These are phyloP conservation scores for Himalopsyche tibetana DNA, from an alignment of 2,888 invertebrate genomes.

Conservation along the genomic window DNA sequence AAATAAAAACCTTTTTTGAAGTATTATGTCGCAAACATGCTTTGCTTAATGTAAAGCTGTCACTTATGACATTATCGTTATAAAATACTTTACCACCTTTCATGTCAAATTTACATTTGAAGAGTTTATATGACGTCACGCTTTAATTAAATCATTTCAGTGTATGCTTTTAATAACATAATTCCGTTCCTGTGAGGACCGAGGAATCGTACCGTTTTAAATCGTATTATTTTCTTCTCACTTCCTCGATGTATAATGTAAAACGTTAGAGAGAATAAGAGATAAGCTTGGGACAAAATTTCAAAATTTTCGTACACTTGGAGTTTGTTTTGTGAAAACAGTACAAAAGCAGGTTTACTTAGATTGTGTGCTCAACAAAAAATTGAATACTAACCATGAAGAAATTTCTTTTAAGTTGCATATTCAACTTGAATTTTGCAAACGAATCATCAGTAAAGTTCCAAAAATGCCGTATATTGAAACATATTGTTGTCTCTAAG, in stretches of 20 bases:
- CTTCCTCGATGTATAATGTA: not conserved
- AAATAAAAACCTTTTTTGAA: not conserved
- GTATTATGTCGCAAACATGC: conserved; percentile 4
- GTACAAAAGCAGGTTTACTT: not conserved
- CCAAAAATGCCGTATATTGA: too few relatives aligned
- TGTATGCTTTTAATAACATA: conserved; percentile 27
- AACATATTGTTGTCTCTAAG: too few relatives aligned
- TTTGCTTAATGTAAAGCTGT: conserved; percentile 2
- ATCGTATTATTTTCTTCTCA: conserved; percentile 39
- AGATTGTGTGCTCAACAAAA: not conserved
- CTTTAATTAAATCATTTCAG: conserved; percentile 35
- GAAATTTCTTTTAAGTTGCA: too few relatives aligned
- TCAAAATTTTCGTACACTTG: not conserved
- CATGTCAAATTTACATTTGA: not conserved
- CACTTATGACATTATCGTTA: conserved; percentile 14
- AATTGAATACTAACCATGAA: too few relatives aligned
- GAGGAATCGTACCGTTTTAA: conserved; percentile 24
- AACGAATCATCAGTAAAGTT: too few relatives aligned
- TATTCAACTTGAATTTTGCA: too few relatives aligned
- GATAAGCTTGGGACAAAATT: not conserved
- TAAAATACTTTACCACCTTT: not conserved
- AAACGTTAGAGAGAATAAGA: not conserved
- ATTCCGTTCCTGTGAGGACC: not conserved
- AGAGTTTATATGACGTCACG: conserved; percentile 26
- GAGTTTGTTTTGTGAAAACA: not conserved